Evolutionary conservation across 2,113 vertebrate species (phyloP), one percentile per base, ranked within the genome.

Genomic region (Pholis gunnellus): DNA sequence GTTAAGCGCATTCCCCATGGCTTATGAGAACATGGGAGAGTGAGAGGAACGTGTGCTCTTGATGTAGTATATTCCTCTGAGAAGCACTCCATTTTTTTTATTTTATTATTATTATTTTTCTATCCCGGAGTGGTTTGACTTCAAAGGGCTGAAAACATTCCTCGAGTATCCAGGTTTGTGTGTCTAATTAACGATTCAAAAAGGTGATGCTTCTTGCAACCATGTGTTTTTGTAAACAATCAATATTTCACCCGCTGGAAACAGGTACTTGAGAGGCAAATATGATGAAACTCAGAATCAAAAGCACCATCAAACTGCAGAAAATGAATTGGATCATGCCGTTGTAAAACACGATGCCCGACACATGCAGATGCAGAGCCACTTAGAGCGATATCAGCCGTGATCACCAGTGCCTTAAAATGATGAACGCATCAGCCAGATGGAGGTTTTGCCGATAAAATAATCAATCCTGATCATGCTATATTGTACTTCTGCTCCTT

Each of bases 131-230:
- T 36, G 88, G 34, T 78, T 88, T 85, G 75, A 92, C 93, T 92
- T 94, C 90, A 94, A 94, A 93, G 84, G 75, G 68, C 71, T 78
- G 82, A 81, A 57, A 70, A 64, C 74, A 81, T 93, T 93, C 93
- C 90, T 94, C 59, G 89, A 93, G 84, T 86, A 92, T 84, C 89
- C 87, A 89, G 87, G 90, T 93, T 92, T 94, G 80, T 85, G 72
- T 68, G 89, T 92, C 92, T 93, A 92, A 94, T 94, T 94, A 92
- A 31, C 67, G 82, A 93, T 91, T 91, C 76, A 48, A 92, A 34
- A 78, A 79, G 79, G 78, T 80, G 81, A 74, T 54, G 68, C 88
- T 69, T 81, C 81, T 78, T 31, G 73, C 82, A 84, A 56, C 78
- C 46, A 50, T 78, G 82, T 86, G 79, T 83, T 83, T 86, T 88